phyloP scores from a whole-genome alignment of 2,888 invertebrate genomes.

The Platycheirus albimanus region DNA sequence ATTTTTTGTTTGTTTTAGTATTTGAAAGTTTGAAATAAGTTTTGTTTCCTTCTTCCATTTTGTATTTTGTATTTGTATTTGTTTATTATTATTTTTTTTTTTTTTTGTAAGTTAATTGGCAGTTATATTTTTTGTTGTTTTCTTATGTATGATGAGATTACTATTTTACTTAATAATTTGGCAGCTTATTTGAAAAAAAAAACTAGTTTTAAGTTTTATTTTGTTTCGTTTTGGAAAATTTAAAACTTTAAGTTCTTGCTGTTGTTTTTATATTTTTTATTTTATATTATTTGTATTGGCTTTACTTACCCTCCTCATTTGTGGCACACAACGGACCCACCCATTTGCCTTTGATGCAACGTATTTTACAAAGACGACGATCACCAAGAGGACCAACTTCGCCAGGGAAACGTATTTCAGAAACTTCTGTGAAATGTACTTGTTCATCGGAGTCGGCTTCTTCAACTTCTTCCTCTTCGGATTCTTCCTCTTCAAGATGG shows the following conservation, averaged over 20 bases:
- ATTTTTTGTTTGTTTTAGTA: too few species aligned
- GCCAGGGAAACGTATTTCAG: constrained; percentile 86
- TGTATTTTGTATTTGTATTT: too few species aligned
- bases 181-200: constrained; percentile 47
- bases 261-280: constrained; percentile 44
- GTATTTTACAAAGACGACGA: constrained; percentile 90
- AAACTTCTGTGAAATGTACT: constrained; percentile 82
- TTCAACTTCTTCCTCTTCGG: constrained; percentile 81
- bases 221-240: constrained; percentile 16
- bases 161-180: constrained; percentile 45
- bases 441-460: constrained; percentile 81
- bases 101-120: constrained; percentile 52
- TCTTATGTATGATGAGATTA: too few species aligned
- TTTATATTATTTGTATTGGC: constrained; percentile 55
- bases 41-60: constrained; percentile 46
- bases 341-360: constrained; percentile 93
- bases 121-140: constrained; percentile 44
- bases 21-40: constrained; percentile 53
- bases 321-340: constrained; percentile 91
- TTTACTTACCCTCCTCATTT: constrained; percentile 86
- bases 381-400: constrained; percentile 89
- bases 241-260: too few species aligned
- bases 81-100: constrained; percentile 49
- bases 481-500: constrained; percentile 81
- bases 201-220: constrained; percentile 31